Conservation (phyloP, 2,797 vertebrate species). For the Pitangus sulphuratus region DNA sequence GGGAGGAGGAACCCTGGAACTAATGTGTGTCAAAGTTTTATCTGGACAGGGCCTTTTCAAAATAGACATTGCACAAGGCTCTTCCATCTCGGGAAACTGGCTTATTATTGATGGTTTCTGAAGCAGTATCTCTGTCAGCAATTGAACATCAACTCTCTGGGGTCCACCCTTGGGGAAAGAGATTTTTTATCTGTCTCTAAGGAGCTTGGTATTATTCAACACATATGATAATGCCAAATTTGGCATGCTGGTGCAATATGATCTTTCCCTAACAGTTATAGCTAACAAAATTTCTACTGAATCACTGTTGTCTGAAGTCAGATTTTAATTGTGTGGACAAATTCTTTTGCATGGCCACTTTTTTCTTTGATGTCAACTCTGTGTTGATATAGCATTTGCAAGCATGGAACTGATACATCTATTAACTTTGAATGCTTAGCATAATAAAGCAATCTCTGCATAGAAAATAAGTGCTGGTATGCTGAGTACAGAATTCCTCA, state of each 20-base stretch:
- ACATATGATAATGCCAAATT: neutral
- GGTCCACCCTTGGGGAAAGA: neutral
- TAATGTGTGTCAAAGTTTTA: neutral
- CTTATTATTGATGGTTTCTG: neutral
- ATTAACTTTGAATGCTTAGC: neutral
- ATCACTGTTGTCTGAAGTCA: neutral
- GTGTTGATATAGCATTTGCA: neutral
- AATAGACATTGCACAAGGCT: neutral
- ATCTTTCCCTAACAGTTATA: neutral
- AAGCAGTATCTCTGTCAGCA: neutral
- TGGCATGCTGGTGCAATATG: neutral
- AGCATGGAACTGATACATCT: neutral
- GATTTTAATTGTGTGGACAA: neutral
- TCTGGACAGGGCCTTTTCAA: neutral
- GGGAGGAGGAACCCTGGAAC: neutral
- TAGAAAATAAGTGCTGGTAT: neutral
- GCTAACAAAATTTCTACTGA: neutral
- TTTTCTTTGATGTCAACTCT: neutral
- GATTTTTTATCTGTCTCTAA: neutral
- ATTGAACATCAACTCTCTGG: neutral
- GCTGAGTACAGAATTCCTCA: neutral
- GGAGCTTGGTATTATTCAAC: neutral
- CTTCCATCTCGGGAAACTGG: neutral
- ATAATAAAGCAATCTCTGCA: neutral
- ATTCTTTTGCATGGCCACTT: neutral